phyloP scores from a whole-genome alignment of 2,113 vertebrate genomes.

The Daphoenositta chrysoptera region DNA sequence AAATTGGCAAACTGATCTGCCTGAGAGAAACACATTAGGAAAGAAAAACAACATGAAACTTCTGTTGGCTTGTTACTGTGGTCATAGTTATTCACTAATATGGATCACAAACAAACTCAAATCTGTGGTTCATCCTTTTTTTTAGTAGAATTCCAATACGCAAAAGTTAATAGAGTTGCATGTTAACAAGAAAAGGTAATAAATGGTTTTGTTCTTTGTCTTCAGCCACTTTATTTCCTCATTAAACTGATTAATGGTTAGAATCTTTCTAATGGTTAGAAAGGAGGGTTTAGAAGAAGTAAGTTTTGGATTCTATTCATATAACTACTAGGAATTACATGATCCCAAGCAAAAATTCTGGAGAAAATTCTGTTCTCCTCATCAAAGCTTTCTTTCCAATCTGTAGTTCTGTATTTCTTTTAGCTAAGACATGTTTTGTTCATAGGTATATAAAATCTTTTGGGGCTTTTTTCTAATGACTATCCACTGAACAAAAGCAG shows the following conservation, averaged over 20 bases:
- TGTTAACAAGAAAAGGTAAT: background rate
- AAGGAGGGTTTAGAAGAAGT: background rate
- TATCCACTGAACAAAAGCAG: background rate
- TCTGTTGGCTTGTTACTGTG: background rate
- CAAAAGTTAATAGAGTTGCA: background rate
- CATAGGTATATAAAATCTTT: background rate
- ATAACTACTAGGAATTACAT: background rate
- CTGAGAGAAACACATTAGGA: background rate
- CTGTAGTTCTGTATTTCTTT: background rate
- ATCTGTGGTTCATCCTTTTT: background rate
- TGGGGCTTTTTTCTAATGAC: background rate
- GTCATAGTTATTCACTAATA: background rate
- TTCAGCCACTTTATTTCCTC: background rate
- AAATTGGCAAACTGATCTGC: background rate
- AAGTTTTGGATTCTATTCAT: background rate
- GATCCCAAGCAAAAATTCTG: background rate
- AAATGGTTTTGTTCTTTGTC: background rate
- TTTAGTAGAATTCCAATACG: background rate
- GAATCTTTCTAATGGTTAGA: background rate
- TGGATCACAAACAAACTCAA: background rate
- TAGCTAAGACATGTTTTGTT: background rate
- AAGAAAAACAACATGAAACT: background rate
- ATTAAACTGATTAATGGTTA: background rate
- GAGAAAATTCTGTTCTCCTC: background rate
- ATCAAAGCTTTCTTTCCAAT: background rate